phyloP scores from a whole-genome alignment of 2,113 vertebrate species.

The Neofelis nebulosa region DNA sequence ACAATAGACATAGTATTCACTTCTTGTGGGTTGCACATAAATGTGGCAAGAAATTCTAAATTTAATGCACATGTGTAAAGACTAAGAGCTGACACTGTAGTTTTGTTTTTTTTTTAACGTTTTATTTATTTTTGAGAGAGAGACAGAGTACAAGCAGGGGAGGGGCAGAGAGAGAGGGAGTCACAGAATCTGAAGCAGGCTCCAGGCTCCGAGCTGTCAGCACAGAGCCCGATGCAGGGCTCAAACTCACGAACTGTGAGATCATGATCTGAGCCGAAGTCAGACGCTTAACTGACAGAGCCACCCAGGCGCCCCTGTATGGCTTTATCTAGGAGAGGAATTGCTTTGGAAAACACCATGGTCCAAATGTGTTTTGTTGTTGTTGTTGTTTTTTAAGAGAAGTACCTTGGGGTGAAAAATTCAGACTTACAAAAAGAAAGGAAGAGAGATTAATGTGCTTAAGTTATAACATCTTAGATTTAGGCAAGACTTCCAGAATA shows the following conservation, averaged over 20 bases:
- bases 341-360: not conserved
- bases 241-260: too few relatives aligned
- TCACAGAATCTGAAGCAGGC: too few relatives aligned
- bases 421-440: not conserved
- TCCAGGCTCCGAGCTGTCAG: too few relatives aligned
- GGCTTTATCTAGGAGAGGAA: conserved; percentile 6
- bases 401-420: not conserved
- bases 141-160: too few relatives aligned
- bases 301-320: too few relatives aligned
- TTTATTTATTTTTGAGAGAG: too few relatives aligned
- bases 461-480: not conserved
- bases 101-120: not conserved
- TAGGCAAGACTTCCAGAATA: conserved; percentile 36
- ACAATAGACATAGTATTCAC: not conserved
- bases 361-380: not conserved
- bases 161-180: too few relatives aligned
- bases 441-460: not conserved
- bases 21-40: not conserved
- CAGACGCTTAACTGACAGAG: too few relatives aligned
- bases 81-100: not conserved
- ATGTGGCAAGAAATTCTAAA: conserved; percentile 10
- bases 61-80: not conserved
- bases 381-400: not conserved
- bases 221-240: too few relatives aligned
- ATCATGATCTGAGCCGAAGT: too few relatives aligned